Percentiles rank a stretch among this genome's conserved stretches.
Evolutionary conservation across 2,797 vertebrate genomes (phyloP).

Genomic region (Natrix natrix): DNA sequence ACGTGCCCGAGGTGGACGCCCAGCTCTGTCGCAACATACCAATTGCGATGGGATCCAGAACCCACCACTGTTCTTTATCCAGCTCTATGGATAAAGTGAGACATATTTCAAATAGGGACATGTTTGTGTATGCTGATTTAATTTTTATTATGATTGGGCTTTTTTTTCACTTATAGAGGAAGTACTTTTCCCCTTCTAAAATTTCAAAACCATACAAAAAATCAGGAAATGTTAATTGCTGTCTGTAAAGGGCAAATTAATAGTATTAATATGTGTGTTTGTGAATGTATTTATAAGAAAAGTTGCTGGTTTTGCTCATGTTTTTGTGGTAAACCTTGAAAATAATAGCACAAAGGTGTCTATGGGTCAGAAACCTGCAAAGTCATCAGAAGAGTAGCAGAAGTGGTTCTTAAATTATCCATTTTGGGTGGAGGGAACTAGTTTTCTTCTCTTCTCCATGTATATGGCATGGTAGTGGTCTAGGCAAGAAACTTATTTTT

Average conservation of each 20-base stretch:
- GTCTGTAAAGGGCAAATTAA: neutral
- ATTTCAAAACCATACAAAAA: neutral
- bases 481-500: neutral
- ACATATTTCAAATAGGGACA: neutral
- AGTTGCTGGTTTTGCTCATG: neutral
- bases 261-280: neutral
- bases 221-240: neutral
- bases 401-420: too few relatives aligned
- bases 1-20: too few relatives aligned
- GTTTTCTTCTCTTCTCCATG: too few relatives aligned
- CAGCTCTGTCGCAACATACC: too few relatives aligned
- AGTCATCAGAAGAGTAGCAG: too few relatives aligned
- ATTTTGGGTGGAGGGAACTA: too few relatives aligned
- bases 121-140: neutral
- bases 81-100: neutral
- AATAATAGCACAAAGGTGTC: neutral
- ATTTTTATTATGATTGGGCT: neutral
- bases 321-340: neutral
- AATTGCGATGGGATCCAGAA: too few relatives aligned
- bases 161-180: neutral
- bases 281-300: neutral
- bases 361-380: neutral
- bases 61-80: neutral
- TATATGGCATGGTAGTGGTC: too few relatives aligned
- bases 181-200: neutral